Base-by-base conservation (phyloP, 2,797 vertebrate genomes). In the Sardinella longiceps region DNA sequence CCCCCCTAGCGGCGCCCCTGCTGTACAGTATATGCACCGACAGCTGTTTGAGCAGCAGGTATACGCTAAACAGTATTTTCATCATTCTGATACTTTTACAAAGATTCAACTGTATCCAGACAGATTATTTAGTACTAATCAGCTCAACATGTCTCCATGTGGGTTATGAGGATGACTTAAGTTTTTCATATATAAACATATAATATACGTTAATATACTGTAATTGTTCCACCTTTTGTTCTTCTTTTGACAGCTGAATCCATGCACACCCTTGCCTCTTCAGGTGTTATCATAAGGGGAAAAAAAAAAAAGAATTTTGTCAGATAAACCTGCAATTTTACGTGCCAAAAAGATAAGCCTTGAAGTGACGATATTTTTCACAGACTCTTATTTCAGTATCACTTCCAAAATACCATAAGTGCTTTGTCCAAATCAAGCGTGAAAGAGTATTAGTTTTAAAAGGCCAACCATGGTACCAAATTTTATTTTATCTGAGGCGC, bases 391-490 rank as follows among this genome's bases (percentile, higher is more conserved):
- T 43, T 77, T 77, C 33, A 77, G 70, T 37, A 77, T 77, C 33
- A 33, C 30, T 37, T 74, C 30, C 23, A 37, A 43, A 37, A 77
- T 43, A 77, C 33, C 70, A 77, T 43, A 6, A 43, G 18, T 43
- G 70, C 70, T 77, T 43, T 39, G 33, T 39, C 18, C 14, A 77
- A 77, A 77, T 77, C 70, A 77, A 43, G 70, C 70, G 37, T 77
- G 18, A 77, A 77, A 77, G 70, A 77, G 70, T 43, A 77, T 77
- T 39, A 23, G 33, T 37, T 43, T 77, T 77, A 77, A 77, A 77
- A 77, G 33, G 33, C 37, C 33, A 77, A 23, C 70, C 70, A 9
- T 39, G 23, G 66, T 70, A 70, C 30, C 66, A 70, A 70, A 77
- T 77, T 43, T 77, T 23, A 77, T 43, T 43, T 77, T 23, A 43